Percentiles rank a stretch among this genome's conserved stretches.
Conservation (phyloP, 2,888 invertebrate species). For the Ischnura elegans region DNA sequence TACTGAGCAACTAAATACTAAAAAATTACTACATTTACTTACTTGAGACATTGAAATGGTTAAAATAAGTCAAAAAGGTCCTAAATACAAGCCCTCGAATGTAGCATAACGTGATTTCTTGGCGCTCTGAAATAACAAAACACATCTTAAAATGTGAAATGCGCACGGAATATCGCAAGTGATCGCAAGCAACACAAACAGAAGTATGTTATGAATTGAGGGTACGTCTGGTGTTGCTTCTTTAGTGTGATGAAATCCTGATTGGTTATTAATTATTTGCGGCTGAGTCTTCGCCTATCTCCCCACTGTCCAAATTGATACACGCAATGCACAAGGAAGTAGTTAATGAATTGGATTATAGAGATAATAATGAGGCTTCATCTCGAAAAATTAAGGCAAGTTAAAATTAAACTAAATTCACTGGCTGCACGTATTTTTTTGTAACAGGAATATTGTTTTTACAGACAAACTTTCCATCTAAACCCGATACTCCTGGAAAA, state of each 20-base stretch:
- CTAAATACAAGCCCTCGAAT: neutral
- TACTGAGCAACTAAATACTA: neutral
- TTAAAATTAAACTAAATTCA: no score
- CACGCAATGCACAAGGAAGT: slow-evolving; percentile 44
- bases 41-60: neutral
- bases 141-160: neutral
- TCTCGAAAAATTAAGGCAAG: neutral
- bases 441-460: neutral
- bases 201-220: no score
- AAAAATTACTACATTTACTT: neutral
- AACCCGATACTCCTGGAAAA: slow-evolving; percentile 68
- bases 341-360: neutral
- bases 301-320: no score
- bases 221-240: no score
- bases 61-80: neutral
- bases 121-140: slow-evolving; percentile 12
- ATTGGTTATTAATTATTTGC: no score
- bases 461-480: neutral
- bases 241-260: no score
- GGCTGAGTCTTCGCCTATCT: no score
- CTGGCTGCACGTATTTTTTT: no score
- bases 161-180: no score
- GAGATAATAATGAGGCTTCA: neutral
- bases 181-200: no score
- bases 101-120: neutral